A percentile compares a stretch with the other conserved stretches of the same genome.
Conservation (phyloP, 2,797 vertebrate genomes). For the Rachycentron canadum region DNA sequence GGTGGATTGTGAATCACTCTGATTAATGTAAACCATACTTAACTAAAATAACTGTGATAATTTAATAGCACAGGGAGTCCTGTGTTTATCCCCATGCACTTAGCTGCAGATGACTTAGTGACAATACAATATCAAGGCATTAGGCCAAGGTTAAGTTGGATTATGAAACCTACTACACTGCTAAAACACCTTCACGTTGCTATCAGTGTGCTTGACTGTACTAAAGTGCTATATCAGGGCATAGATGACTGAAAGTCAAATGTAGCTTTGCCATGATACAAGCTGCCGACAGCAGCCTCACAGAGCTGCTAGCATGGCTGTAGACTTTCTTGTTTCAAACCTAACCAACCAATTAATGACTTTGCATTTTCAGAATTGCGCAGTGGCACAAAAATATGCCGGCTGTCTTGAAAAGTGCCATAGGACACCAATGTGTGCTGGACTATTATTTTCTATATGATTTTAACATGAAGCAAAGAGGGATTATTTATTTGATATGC, state of each 20-base stretch:
- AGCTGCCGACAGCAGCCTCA: neutral
- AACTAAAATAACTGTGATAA: slow-evolving; percentile 19
- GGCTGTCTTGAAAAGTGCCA: too few relatives aligned
- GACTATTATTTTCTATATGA: neutral
- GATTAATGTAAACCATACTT: slow-evolving; percentile 12
- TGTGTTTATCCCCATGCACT: slow-evolving; percentile 53
- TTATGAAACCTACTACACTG: slow-evolving; percentile 44
- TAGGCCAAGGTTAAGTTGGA: slow-evolving; percentile 34
- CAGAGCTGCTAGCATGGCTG: neutral
- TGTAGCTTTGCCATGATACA: neutral
- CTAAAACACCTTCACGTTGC: slow-evolving; percentile 29
- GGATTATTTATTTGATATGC: neutral
- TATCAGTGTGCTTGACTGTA: slow-evolving; percentile 18
- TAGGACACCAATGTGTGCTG: neutral
- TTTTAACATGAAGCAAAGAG: neutral
- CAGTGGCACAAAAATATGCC: neutral
- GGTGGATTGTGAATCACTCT: slow-evolving; percentile 11
- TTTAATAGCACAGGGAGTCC: slow-evolving; percentile 26
- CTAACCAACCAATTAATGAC: neutral
- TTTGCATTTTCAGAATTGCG: neutral
- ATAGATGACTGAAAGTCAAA: neutral
- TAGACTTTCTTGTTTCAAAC: neutral
- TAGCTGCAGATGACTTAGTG: slow-evolving; percentile 39
- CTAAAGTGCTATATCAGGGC: slow-evolving; percentile 7
- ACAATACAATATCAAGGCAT: slow-evolving; percentile 37